Percentiles rank a stretch among this genome's conserved stretches.
Evolutionary conservation across 2,888 invertebrate genomes (phyloP).

Genomic region (Agrilus mali): DNA sequence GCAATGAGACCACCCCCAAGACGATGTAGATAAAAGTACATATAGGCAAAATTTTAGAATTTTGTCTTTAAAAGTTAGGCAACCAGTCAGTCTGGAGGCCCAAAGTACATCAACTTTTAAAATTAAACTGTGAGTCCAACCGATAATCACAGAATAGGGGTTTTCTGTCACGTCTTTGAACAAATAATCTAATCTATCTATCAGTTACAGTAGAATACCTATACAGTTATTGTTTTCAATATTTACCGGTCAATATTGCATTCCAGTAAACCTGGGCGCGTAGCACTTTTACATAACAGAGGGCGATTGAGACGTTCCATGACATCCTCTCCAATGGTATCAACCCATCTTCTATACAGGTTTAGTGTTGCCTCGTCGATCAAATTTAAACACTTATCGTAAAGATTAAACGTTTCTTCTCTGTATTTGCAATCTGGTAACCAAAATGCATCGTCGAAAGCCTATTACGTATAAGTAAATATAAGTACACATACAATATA

Average conservation of each 20-base stretch:
- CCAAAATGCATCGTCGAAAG: conserved; percentile 64
- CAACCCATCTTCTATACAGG: conserved; percentile 43
- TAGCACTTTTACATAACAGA: conserved; percentile 55
- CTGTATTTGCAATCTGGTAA: conserved; percentile 61
- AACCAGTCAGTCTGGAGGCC: too few species aligned
- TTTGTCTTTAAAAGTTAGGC: too few species aligned
- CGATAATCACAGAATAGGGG: too few species aligned
- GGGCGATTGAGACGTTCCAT: conserved; percentile 50
- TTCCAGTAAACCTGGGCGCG: conserved; percentile 54
- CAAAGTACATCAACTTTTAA: too few species aligned
- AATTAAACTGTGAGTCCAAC: too few species aligned
- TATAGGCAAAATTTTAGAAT: too few species aligned
- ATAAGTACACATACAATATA: neutral
- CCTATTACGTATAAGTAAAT: conserved; percentile 26
- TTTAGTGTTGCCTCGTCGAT: conserved; percentile 43
- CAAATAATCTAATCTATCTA: too few species aligned
- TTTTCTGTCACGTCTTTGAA: too few species aligned
- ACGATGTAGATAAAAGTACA: too few species aligned
- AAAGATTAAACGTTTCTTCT: conserved; percentile 57
- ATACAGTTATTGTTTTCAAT: conserved; percentile 4
- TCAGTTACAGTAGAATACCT: too few species aligned
- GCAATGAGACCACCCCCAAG: too few species aligned
- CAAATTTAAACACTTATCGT: conserved; percentile 45
- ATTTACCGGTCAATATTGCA: conserved; percentile 66
- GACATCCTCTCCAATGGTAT: conserved; percentile 47